A percentile compares a stretch with the other conserved stretches of the same genome.
These are phyloP conservation scores for Ashinkailepas kermadecensis DNA, from an alignment of 2,888 invertebrate genomes.

Conservation along the genomic window DNA sequence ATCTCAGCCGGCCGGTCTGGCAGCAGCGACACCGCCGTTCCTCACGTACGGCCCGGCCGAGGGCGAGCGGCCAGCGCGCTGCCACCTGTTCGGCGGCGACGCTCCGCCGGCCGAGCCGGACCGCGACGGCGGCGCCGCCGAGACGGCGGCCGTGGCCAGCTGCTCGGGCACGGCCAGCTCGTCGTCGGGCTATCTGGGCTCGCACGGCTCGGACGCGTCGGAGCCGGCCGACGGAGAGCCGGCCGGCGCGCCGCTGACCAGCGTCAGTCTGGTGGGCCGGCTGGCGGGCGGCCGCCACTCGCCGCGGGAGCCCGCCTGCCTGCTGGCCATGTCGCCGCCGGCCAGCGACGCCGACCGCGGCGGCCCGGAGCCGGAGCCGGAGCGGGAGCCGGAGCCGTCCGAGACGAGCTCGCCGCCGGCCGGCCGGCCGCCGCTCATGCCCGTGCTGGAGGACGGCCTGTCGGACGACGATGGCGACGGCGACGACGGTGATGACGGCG, in stretches of 20 bases:
- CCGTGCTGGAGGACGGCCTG: conserved; percentile 33
- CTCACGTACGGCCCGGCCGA: neutral
- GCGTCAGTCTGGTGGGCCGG: conserved; percentile 1
- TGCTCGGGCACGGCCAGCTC: conserved; percentile 20
- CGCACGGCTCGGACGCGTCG: conserved; percentile 8
- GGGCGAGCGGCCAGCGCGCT: neutral
- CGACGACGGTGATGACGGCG: neutral
- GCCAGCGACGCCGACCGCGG: neutral
- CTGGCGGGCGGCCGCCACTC: neutral
- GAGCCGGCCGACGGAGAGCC: conserved; percentile 9
- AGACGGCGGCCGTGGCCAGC: neutral
- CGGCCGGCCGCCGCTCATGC: conserved; percentile 26
- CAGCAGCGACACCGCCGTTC: neutral
- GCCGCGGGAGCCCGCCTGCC: neutral
- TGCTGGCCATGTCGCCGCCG: neutral
- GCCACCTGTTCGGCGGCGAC: no score
- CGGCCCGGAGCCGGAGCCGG: neutral
- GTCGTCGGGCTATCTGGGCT: conserved; percentile 10
- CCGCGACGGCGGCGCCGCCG: neutral
- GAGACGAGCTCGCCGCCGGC: neutral
- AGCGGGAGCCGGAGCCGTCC: neutral
- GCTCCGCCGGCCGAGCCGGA: no score
- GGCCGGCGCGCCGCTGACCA: neutral
- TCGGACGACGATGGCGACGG: conserved; percentile 28
- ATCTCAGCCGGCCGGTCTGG: no score